phyloP scores from a whole-genome alignment of 2,797 vertebrate species.

The Acropternis orthonyx region DNA sequence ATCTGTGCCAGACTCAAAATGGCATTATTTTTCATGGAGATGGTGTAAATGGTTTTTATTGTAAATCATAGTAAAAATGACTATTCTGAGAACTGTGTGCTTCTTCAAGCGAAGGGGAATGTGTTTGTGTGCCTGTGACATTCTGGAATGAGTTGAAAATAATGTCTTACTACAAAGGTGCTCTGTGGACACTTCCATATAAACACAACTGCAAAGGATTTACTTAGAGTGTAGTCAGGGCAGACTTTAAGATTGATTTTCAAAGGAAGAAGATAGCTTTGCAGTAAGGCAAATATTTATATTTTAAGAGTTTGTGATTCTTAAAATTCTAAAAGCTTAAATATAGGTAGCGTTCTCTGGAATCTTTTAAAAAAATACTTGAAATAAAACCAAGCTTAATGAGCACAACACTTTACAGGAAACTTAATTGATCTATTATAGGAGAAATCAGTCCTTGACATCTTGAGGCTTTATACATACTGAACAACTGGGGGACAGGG shows the following conservation, averaged over 20 bases:
- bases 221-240: background rate
- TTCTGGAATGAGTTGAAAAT: background rate
- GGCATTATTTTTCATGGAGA: conserved; percentile 66
- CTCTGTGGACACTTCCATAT: background rate
- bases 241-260: background rate
- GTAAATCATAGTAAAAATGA: conserved; percentile 59
- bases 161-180: background rate
- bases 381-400: background rate
- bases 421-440: background rate
- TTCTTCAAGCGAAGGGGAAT: background rate
- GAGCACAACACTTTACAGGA: background rate
- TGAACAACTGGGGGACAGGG: background rate
- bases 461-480: background rate
- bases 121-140: background rate
- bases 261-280: background rate
- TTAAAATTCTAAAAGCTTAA: background rate
- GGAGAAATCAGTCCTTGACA: background rate
- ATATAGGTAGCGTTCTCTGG: background rate
- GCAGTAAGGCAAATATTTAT: background rate
- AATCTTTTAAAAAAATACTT: background rate
- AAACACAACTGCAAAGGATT: background rate
- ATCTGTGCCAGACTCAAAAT: conserved; percentile 59
- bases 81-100: conserved; percentile 31
- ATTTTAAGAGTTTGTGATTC: background rate
- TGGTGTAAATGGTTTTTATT: conserved; percentile 74